Evolutionary conservation across 2,113 vertebrate genomes (phyloP).

Genomic region (Mola mola): DNA sequence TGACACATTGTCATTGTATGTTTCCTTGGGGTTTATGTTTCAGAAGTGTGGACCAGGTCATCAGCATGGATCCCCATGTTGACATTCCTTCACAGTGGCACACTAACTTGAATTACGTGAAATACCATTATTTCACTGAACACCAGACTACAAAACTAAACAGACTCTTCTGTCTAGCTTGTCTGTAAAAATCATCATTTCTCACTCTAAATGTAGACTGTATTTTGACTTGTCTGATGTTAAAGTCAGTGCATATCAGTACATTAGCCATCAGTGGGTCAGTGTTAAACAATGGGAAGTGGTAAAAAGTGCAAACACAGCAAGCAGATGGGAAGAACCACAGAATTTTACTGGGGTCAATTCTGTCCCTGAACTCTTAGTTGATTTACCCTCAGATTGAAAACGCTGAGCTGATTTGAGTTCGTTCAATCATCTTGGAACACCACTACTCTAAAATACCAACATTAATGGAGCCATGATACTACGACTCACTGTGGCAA

Average conservation of each 20-base stretch:
- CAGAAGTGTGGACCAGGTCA: neutral
- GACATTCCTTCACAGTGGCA: neutral
- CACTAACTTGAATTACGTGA: neutral
- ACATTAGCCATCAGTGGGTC: neutral
- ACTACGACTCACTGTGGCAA: too few species aligned
- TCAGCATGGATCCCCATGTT: neutral
- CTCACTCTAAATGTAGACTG: neutral
- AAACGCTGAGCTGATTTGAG: neutral
- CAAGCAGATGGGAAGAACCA: conserved; percentile 1
- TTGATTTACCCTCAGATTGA: too few species aligned
- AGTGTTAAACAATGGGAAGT: conserved; percentile 21
- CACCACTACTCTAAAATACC: too few species aligned
- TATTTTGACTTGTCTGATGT: neutral
- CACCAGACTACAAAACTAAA: neutral
- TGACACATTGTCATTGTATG: too few species aligned
- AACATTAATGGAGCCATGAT: too few species aligned
- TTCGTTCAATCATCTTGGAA: too few species aligned
- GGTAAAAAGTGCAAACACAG: conserved; percentile 12
- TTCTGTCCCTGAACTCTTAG: neutral
- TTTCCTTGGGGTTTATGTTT: too few species aligned
- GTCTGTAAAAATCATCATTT: conserved; percentile 10
- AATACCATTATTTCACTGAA: neutral
- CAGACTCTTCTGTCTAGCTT: conserved; percentile 4
- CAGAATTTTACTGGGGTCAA: too few species aligned
- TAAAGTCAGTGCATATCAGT: neutral